Evolutionary conservation across 2,888 invertebrate species (phyloP).

Genomic region (Papilio gigon): DNA sequence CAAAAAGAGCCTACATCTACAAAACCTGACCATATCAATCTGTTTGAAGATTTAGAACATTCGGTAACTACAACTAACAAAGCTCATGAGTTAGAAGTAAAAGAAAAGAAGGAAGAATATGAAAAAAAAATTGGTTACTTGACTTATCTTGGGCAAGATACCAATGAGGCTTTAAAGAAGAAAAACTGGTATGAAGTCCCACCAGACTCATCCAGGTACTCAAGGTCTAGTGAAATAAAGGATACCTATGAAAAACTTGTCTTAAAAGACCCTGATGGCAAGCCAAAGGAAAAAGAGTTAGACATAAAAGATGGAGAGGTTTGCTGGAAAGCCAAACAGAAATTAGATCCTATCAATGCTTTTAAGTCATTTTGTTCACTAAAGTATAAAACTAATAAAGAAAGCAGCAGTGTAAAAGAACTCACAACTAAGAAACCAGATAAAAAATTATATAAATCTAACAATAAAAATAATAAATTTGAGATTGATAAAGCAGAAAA

Average conservation of each 20-base stretch:
- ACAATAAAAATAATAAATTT: slow-evolving; percentile 49
- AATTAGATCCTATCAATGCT: slow-evolving; percentile 88
- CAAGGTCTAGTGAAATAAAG: slow-evolving; percentile 63
- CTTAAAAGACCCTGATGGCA: slow-evolving; percentile 74
- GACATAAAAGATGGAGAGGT: slow-evolving; percentile 83
- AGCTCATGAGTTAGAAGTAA: slow-evolving; percentile 94
- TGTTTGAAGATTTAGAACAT: slow-evolving; percentile 93
- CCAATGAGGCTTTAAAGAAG: slow-evolving; percentile 91
- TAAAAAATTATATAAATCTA: slow-evolving; percentile 42
- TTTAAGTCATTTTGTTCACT: slow-evolving; percentile 82
- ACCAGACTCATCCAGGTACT: slow-evolving; percentile 80
- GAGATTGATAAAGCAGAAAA: slow-evolving; percentile 61
- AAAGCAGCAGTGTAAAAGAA: slow-evolving; percentile 25
- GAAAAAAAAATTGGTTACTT: slow-evolving; percentile 98
- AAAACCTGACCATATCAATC: slow-evolving; percentile 86
- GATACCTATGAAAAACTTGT: slow-evolving; percentile 77
- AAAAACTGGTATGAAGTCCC: slow-evolving; percentile 94
- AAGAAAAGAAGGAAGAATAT: slow-evolving; percentile 96
- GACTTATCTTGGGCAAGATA: slow-evolving; percentile 97
- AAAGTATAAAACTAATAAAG: slow-evolving; percentile 39
- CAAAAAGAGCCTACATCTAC: slow-evolving; percentile 38
- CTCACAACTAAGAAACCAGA: slow-evolving; percentile 26
- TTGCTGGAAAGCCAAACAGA: slow-evolving; percentile 84
- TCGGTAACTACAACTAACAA: slow-evolving; percentile 88
- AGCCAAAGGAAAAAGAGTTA: slow-evolving; percentile 59